Conservation (phyloP, 1,140 invertebrate genomes). For the Neuroterus valhalla region DNA sequence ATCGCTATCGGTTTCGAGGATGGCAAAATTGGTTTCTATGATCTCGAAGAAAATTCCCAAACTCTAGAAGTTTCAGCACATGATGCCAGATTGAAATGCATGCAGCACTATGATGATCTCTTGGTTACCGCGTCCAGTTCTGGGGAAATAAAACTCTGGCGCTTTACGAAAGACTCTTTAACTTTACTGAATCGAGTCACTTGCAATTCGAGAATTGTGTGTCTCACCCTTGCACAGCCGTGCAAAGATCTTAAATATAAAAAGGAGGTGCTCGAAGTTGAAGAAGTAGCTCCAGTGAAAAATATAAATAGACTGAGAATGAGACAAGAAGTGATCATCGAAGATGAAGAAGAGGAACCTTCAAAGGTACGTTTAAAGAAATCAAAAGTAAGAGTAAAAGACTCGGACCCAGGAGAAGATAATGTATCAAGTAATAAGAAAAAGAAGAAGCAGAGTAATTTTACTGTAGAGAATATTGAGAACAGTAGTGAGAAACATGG, state of each 20-base stretch:
- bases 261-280: slow-evolving; percentile 32
- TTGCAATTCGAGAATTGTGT: slow-evolving; percentile 70
- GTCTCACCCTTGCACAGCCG: slow-evolving; percentile 59
- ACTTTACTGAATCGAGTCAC: slow-evolving; percentile 59
- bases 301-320: slow-evolving; percentile 44
- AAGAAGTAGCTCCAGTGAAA: slow-evolving; percentile 33
- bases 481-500: neutral
- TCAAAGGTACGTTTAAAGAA: slow-evolving; percentile 32
- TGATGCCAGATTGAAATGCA: slow-evolving; percentile 81
- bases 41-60: slow-evolving; percentile 73
- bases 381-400: slow-evolving; percentile 39
- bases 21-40: slow-evolving; percentile 80
- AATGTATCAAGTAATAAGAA: slow-evolving; percentile 37
- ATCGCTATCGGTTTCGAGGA: slow-evolving; percentile 83
- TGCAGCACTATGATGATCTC: slow-evolving; percentile 74
- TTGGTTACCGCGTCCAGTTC: slow-evolving; percentile 83
- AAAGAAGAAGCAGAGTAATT: slow-evolving; percentile 38
- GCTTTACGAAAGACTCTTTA: slow-evolving; percentile 72
- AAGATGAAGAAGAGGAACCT: slow-evolving; percentile 53
- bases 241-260: slow-evolving; percentile 41
- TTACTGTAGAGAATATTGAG: slow-evolving; percentile 14
- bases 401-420: slow-evolving; percentile 5
- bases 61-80: slow-evolving; percentile 78
- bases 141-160: slow-evolving; percentile 88
- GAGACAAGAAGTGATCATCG: slow-evolving; percentile 56